Percentiles rank a stretch among this genome's conserved stretches.
Evolutionary conservation across 2,888 invertebrate species (phyloP).

Genomic region (Allophyes oxyacanthae): DNA sequence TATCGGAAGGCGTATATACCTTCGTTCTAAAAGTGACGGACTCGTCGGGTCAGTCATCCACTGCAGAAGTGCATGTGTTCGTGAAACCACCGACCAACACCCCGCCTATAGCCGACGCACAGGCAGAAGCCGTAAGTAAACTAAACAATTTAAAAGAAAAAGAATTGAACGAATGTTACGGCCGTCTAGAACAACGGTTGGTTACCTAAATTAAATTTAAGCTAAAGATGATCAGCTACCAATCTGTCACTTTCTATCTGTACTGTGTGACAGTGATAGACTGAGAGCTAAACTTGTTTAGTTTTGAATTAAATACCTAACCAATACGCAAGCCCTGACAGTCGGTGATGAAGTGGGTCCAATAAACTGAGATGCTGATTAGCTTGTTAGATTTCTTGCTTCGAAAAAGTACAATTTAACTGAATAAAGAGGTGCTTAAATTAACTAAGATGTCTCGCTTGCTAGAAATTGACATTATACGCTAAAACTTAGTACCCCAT

Average conservation of each 20-base stretch:
- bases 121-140: slow-evolving; percentile 83
- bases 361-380: background rate
- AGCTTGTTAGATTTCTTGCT: background rate
- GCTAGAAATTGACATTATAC: background rate
- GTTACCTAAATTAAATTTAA: too few species aligned
- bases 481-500: background rate
- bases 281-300: too few species aligned
- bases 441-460: too few species aligned
- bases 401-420: background rate
- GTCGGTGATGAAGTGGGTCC: too few species aligned
- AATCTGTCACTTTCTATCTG: too few species aligned
- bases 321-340: too few species aligned
- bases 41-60: slow-evolving; percentile 95
- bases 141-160: background rate
- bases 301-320: too few species aligned
- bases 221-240: too few species aligned
- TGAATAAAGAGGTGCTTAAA: too few species aligned
- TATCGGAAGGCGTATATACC: slow-evolving; percentile 98
- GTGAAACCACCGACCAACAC: slow-evolving; percentile 97
- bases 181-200: too few species aligned
- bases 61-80: slow-evolving; percentile 97
- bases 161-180: too few species aligned
- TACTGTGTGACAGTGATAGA: too few species aligned
- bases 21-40: slow-evolving; percentile 98
- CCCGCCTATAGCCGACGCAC: slow-evolving; percentile 93